These are phyloP conservation scores for Propithecus deckenii DNA, from an alignment of 2,797 vertebrate species.

Conservation along the genomic window DNA sequence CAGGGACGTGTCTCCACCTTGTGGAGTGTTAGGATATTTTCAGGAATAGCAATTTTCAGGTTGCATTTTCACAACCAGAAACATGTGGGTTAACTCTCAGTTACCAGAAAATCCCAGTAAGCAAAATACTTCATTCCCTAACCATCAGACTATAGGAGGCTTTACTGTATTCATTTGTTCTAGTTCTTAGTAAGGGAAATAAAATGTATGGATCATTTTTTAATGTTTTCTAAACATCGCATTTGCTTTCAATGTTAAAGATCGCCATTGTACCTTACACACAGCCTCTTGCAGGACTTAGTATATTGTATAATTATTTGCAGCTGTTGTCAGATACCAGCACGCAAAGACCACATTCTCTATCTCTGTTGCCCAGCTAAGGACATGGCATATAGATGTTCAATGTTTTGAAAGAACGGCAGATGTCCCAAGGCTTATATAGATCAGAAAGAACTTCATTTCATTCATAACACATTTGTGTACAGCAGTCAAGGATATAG, in stretches of 20 bases:
- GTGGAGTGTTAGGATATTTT: background rate
- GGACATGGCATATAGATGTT: background rate
- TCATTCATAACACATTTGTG: background rate
- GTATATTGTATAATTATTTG: background rate
- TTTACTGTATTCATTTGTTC: background rate
- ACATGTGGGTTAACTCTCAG: background rate
- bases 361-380: background rate
- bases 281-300: background rate
- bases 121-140: background rate
- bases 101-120: background rate
- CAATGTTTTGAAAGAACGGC: background rate
- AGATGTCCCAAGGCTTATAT: background rate
- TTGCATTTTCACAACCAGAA: constrained; percentile 14
- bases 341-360: background rate
- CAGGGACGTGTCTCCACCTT: background rate
- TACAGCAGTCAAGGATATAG: background rate
- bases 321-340: background rate
- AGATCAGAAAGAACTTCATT: background rate
- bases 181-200: background rate
- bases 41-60: background rate
- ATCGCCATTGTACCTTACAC: background rate
- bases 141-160: background rate
- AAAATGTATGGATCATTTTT: background rate
- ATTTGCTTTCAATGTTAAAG: background rate
- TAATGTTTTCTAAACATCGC: background rate